Percentiles rank a stretch among this genome's conserved stretches.
Evolutionary conservation across 2,113 vertebrate species (phyloP).

Genomic region (Morone saxatilis): DNA sequence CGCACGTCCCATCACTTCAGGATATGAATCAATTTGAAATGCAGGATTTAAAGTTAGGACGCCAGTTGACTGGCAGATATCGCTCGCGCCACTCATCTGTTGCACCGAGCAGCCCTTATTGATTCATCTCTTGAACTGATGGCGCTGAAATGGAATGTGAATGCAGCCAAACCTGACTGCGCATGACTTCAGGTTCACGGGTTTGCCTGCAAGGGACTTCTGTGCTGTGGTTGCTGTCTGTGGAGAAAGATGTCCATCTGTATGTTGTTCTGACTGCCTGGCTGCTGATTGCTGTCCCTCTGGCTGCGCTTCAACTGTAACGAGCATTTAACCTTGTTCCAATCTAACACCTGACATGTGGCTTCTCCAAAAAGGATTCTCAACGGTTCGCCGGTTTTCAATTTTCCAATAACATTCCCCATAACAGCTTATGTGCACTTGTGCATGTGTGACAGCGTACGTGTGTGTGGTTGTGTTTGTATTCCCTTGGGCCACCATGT

Average conservation of each 20-base stretch:
- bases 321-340: constrained; percentile 58
- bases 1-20: constrained; percentile 53
- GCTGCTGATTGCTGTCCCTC: constrained; percentile 49
- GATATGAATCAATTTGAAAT: constrained; percentile 62
- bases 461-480: constrained; percentile 28
- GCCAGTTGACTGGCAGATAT: constrained; percentile 17
- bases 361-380: constrained; percentile 48
- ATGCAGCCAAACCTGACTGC: constrained; percentile 51
- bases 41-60: background rate
- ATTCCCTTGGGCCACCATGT: constrained; percentile 24
- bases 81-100: constrained; percentile 13
- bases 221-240: constrained; percentile 49
- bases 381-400: constrained; percentile 44
- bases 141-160: constrained; percentile 63
- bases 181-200: constrained; percentile 62
- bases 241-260: constrained; percentile 46
- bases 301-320: constrained; percentile 62
- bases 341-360: constrained; percentile 61
- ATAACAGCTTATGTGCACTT: constrained; percentile 51
- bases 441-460: constrained; percentile 54
- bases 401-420: constrained; percentile 68
- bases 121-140: constrained; percentile 66
- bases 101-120: constrained; percentile 18
- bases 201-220: constrained; percentile 54
- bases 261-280: constrained; percentile 62